Evolutionary conservation across 2,888 invertebrate genomes (phyloP).

Genomic region (Drosophila aldrichi): DNA sequence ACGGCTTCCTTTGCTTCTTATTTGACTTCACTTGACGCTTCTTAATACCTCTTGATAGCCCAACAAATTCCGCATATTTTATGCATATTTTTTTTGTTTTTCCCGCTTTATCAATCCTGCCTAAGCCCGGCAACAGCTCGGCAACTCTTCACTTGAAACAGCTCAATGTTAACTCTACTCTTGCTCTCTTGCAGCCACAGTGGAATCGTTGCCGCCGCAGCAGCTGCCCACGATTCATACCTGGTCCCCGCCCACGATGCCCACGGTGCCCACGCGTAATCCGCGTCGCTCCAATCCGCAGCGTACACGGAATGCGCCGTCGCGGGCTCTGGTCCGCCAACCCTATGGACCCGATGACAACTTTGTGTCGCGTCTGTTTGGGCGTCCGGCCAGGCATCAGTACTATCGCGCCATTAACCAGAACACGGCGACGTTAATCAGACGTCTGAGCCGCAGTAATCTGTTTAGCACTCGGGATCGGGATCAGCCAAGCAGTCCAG

Average conservation of each 20-base stretch:
- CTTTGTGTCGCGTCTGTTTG: conserved; percentile 83
- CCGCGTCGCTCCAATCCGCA: conserved; percentile 67
- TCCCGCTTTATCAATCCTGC: neutral
- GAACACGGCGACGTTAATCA: conserved; percentile 83
- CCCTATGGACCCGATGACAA: conserved; percentile 79
- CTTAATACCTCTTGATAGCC: neutral
- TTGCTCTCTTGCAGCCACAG: conserved; percentile 26
- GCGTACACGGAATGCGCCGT: conserved; percentile 48
- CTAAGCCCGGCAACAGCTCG: neutral
- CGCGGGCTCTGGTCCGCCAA: conserved; percentile 65
- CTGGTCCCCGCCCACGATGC: conserved; percentile 56
- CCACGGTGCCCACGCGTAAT: conserved; percentile 50
- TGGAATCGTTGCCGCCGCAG: conserved; percentile 45
- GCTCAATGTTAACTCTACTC: neutral
- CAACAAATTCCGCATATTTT: neutral
- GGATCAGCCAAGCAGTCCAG: conserved; percentile 50
- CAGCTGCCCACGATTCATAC: conserved; percentile 59
- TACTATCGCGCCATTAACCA: conserved; percentile 84
- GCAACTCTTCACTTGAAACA: neutral
- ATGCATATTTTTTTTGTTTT: neutral
- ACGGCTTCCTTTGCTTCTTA: neutral
- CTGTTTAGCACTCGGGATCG: conserved; percentile 82
- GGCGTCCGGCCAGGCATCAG: conserved; percentile 83
- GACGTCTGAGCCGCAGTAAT: conserved; percentile 84
- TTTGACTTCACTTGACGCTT: neutral